Evolutionary conservation across 2,888 invertebrate genomes (phyloP).

Genomic region (Tyria jacobaeae): DNA sequence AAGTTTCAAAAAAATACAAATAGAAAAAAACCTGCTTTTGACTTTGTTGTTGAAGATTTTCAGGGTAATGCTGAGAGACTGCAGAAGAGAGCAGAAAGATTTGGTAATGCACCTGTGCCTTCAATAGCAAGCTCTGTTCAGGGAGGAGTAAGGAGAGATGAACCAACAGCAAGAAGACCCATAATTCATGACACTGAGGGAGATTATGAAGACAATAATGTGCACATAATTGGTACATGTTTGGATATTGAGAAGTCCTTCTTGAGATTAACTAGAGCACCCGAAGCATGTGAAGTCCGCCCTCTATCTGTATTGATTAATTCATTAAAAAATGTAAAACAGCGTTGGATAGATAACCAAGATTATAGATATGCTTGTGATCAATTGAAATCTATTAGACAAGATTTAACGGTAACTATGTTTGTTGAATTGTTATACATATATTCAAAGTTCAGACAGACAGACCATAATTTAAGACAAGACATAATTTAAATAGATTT

Average conservation of each 20-base stretch:
- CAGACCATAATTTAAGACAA: no score
- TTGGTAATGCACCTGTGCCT: slow-evolving; percentile 86
- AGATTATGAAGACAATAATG: slow-evolving; percentile 94
- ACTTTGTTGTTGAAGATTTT: slow-evolving; percentile 88
- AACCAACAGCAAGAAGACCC: slow-evolving; percentile 65
- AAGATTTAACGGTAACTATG: slow-evolving; percentile 95
- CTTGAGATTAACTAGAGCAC: slow-evolving; percentile 97
- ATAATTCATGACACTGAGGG: slow-evolving; percentile 88
- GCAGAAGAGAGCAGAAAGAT: slow-evolving; percentile 96
- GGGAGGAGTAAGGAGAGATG: slow-evolving; percentile 64
- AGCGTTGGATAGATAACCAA: slow-evolving; percentile 94
- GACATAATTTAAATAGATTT: no score
- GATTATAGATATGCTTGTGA: slow-evolving; percentile 99
- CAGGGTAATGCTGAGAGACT: slow-evolving; percentile 92
- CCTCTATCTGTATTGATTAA: slow-evolving; percentile 94
- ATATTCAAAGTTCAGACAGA: not conserved
- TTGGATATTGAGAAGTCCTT: slow-evolving; percentile 98
- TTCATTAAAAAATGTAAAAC: slow-evolving; percentile 96
- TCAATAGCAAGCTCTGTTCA: slow-evolving; percentile 82
- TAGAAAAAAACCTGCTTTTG: slow-evolving; percentile 87
- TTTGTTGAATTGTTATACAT: no score
- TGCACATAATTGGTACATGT: slow-evolving; percentile 98
- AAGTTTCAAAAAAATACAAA: slow-evolving; percentile 83
- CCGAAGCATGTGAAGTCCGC: slow-evolving; percentile 95
- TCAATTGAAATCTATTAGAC: slow-evolving; percentile 99